Base-by-base conservation (phyloP, 1,140 invertebrate genomes). In the Drosophila gunungcola region DNA sequence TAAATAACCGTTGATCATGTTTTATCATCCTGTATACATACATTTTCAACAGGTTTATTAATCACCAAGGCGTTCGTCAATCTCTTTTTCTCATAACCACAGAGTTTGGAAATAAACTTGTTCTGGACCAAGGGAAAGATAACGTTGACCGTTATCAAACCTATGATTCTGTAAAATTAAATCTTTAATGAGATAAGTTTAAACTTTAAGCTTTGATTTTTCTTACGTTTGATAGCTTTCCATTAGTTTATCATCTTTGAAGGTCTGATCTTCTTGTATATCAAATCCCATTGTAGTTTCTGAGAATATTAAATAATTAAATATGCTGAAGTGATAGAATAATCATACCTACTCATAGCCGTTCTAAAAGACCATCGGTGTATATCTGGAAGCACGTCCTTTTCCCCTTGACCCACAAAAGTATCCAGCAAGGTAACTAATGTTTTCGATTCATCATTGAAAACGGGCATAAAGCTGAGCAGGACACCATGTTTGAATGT, bases 221-320 rank as follows among this genome's bases (percentile, higher is more conserved):
- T 2, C 45, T 67, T 39, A 86, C 80, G 53, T 27, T 43, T 78
- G 45, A 63, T 57, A 81, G 25, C 45, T 60, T 7, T 55, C 4
- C 9, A 52, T 7, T 16, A 65, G 5, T n/a, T 10, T 1, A 25
- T 68, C 41, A 10, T 10, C n/a, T 5, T 52, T 27, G 12, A 43
- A 52, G 10, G 10, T 3, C 3, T 55, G 13, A 12, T 75, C 55
- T 7, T 64, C 32, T 0, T 57, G 43, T 0, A 70, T 46, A 61
- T 75, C 42, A n/a, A 46, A 42, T 1, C 88, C 82, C 63, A 91
- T 64, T 0, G 80, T 89, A 0, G 84, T 85, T 53, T 78, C 88
- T n/a, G 38, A n/a, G 12, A 39, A n/a, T 39, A 39, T n/a, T 4
- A n/a, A n/a, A n/a, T 6, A 32, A 7, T 32, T 32, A 32, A 32